A percentile compares a stretch with the other conserved stretches of the same genome.
These are phyloP conservation scores for Sebastes fasciatus DNA, from an alignment of 2,113 vertebrate genomes.

Conservation along the genomic window DNA sequence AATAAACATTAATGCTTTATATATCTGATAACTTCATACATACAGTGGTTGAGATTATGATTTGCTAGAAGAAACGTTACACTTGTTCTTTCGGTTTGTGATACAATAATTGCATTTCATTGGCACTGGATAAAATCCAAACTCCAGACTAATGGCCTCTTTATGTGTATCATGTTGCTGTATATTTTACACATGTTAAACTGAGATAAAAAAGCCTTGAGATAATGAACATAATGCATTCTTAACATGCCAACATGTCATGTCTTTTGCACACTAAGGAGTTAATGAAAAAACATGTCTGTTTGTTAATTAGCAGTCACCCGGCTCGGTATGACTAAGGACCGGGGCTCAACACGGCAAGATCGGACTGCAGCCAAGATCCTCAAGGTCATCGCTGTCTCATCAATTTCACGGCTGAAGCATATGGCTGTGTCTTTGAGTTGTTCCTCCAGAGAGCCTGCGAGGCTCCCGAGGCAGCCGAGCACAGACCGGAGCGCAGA, in stretches of 20 bases:
- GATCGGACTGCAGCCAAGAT: constrained; percentile 41
- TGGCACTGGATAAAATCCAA: neutral
- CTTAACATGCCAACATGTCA: constrained; percentile 13
- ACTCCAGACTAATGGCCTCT: too few relatives aligned
- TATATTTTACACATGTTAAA: neutral
- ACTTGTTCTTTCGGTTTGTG: neutral
- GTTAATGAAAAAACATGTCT: constrained; percentile 12
- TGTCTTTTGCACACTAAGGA: constrained; percentile 9
- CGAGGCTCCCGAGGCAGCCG: constrained; percentile 8
- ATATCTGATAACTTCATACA: neutral
- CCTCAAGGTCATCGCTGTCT: constrained; percentile 60
- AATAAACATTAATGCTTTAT: neutral
- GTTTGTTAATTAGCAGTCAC: constrained; percentile 53
- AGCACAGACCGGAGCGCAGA: neutral
- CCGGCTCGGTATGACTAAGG: constrained; percentile 11
- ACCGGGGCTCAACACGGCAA: constrained; percentile 29
- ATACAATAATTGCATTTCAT: neutral
- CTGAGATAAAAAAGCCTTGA: neutral
- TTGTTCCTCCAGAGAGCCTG: constrained; percentile 30
- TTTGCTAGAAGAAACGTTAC: neutral
- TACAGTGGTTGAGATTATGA: neutral
- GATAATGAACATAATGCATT: neutral
- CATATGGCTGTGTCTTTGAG: constrained; percentile 62
- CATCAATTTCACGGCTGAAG: constrained; percentile 52
- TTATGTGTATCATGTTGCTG: neutral